Evolutionary conservation across 2,113 vertebrate species (phyloP).

Genomic region (Salvator merianae): DNA sequence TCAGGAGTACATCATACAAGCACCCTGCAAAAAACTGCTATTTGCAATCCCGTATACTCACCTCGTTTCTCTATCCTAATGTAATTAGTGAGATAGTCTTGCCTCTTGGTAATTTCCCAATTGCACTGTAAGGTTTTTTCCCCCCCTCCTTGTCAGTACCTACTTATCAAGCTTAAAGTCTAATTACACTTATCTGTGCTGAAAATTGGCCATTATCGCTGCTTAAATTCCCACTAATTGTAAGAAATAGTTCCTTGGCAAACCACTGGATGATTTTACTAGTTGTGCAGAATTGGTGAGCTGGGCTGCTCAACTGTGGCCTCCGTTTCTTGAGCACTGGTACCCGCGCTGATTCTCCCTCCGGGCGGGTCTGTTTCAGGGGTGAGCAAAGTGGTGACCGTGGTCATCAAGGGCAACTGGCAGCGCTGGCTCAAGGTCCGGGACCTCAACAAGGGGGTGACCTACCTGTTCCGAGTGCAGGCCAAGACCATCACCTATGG

Average conservation of each 20-base stretch:
- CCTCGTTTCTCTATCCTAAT: constrained; percentile 15
- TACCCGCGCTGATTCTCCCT: not conserved
- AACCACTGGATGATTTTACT: constrained; percentile 49
- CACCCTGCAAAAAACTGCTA: not conserved
- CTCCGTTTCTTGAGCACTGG: not conserved
- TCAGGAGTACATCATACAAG: not conserved
- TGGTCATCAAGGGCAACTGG: constrained; percentile 91
- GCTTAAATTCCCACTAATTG: constrained; percentile 64
- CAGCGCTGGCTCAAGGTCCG: constrained; percentile 93
- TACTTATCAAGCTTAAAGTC: constrained; percentile 70
- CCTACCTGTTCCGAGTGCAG: constrained; percentile 89
- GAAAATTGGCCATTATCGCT: constrained; percentile 70
- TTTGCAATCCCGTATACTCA: constrained; percentile 30
- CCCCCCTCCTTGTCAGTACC: constrained; percentile 53
- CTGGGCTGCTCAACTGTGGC: not conserved
- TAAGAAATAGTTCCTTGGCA: constrained; percentile 64
- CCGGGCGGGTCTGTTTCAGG: constrained; percentile 64
- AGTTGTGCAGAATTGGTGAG: constrained; percentile 39
- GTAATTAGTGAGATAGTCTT: constrained; percentile 35
- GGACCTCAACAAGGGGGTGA: constrained; percentile 87
- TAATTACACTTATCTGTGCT: constrained; percentile 74
- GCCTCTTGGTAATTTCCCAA: constrained; percentile 61
- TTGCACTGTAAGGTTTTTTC: constrained; percentile 48
- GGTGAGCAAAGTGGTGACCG: constrained; percentile 93
- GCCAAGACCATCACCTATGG: constrained; percentile 90